Evolutionary conservation across 30 jellyfish, hydroid and myxozoan species (phyloP).

Genomic region (Hydractinia symbiolongicarpus): DNA sequence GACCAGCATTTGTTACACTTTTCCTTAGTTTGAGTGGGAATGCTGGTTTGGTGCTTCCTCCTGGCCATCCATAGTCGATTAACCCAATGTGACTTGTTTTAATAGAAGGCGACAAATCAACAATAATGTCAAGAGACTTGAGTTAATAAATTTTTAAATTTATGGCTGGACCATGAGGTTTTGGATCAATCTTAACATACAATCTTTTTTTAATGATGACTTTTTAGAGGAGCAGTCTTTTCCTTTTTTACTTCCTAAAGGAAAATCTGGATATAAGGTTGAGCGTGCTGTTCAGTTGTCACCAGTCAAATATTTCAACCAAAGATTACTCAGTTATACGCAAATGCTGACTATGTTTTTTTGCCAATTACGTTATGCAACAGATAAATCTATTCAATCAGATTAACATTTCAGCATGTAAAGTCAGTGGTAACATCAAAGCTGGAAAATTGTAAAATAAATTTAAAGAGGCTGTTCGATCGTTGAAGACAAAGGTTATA

Average conservation of each 20-base stretch:
- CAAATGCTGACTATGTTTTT: background rate
- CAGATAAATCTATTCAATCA: conserved; percentile 10
- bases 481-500: background rate
- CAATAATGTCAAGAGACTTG: too few relatives aligned
- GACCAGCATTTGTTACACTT: too few relatives aligned
- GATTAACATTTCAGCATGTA: conserved; percentile 2
- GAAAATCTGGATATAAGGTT: conserved; percentile 11
- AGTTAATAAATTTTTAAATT: too few relatives aligned
- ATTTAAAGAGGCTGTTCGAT: background rate
- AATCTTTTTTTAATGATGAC: background rate
- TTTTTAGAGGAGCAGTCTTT: conserved; percentile 5
- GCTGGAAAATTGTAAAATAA: conserved; percentile 1
- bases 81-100: too few relatives aligned
- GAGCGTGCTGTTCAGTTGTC: background rate
- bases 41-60: too few relatives aligned
- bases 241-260: conserved; percentile 20
- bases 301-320: conserved; percentile 9
- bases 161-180: too few relatives aligned
- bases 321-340: conserved; percentile 1
- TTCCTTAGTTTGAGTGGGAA: too few relatives aligned
- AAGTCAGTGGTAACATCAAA: background rate
- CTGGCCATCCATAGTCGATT: too few relatives aligned
- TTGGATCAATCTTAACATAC: too few relatives aligned
- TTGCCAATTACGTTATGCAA: conserved; percentile 14
- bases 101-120: too few relatives aligned